These are phyloP conservation scores for Reinhardtius hippoglossoides DNA, from an alignment of 2,113 vertebrate species.

Conservation along the genomic window DNA sequence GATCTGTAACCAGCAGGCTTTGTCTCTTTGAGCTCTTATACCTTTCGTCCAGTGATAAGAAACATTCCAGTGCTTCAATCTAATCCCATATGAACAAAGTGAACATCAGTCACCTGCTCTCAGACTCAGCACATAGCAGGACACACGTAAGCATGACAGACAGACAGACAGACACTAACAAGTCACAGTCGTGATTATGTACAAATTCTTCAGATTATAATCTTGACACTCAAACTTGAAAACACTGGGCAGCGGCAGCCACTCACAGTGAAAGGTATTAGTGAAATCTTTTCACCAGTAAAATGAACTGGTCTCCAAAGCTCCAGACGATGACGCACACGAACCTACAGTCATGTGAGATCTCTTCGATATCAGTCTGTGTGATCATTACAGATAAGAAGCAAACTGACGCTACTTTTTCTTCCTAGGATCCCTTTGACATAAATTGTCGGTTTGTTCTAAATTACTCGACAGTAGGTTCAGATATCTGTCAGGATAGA, in stretches of 20 bases:
- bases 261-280: neutral
- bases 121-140: neutral
- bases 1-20: too few species aligned
- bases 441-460: neutral
- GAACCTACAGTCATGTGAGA: conserved; percentile 15
- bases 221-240: conserved; percentile 39
- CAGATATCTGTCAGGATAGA: neutral
- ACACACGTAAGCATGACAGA: neutral
- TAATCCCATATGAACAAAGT: conserved; percentile 15
- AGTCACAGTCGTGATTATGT: conserved; percentile 9
- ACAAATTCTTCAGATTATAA: conserved; percentile 24
- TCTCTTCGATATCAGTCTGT: conserved; percentile 34
- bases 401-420: neutral
- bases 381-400: conserved; percentile 32
- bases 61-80: conserved; percentile 42
- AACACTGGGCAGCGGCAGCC: conserved; percentile 2
- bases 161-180: neutral
- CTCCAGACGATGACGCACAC: conserved; percentile 66
- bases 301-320: conserved; percentile 14
- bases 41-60: conserved; percentile 20
- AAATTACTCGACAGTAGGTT: too few species aligned
- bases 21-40: conserved; percentile 48
- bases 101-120: neutral
- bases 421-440: neutral
- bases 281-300: neutral